Evolutionary conservation across 30 jellyfish, hydroid and myxozoan species (phyloP).

Genomic region (Aurelia sp.): DNA sequence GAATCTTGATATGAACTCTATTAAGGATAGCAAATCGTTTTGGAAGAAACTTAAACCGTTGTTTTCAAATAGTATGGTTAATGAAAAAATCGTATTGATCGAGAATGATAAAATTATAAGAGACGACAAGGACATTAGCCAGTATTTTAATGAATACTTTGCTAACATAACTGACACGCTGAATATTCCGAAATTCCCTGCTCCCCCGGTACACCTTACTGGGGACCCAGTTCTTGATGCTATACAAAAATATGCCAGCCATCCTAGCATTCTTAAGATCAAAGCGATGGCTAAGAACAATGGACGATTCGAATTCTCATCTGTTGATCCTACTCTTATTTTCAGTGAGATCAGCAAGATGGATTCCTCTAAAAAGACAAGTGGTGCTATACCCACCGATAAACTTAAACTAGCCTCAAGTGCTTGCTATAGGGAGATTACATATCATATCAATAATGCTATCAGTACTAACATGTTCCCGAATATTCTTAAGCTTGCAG

Average conservation of each 20-base stretch:
- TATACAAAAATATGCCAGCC: conserved; percentile 44
- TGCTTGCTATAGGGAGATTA: conserved; percentile 32
- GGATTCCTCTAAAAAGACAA: conserved; percentile 50
- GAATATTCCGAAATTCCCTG: background rate
- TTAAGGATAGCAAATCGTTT: background rate
- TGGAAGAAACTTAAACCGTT: conserved; percentile 7
- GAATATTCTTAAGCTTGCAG: conserved; percentile 29
- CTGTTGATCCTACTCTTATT: conserved; percentile 40
- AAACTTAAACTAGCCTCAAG: conserved; percentile 41
- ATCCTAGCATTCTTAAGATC: conserved; percentile 38
- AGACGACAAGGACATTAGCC: conserved; percentile 1
- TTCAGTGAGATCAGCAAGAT: conserved; percentile 41
- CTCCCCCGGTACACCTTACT: background rate
- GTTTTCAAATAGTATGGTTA: conserved; percentile 8
- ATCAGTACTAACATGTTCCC: conserved; percentile 34
- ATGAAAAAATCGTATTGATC: conserved; percentile 3
- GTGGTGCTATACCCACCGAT: conserved; percentile 45
- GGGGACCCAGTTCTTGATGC: conserved; percentile 14
- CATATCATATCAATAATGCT: conserved; percentile 31
- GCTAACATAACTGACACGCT: conserved; percentile 18
- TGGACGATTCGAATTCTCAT: conserved; percentile 4
- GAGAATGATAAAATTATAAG: background rate
- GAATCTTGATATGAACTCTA: conserved; percentile 12
- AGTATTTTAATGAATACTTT: conserved; percentile 1
- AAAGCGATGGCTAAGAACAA: background rate